Percentiles rank a stretch among this genome's conserved stretches.
Conservation (phyloP, 2,797 vertebrate genomes). For the Dicrostonyx torquatus region DNA sequence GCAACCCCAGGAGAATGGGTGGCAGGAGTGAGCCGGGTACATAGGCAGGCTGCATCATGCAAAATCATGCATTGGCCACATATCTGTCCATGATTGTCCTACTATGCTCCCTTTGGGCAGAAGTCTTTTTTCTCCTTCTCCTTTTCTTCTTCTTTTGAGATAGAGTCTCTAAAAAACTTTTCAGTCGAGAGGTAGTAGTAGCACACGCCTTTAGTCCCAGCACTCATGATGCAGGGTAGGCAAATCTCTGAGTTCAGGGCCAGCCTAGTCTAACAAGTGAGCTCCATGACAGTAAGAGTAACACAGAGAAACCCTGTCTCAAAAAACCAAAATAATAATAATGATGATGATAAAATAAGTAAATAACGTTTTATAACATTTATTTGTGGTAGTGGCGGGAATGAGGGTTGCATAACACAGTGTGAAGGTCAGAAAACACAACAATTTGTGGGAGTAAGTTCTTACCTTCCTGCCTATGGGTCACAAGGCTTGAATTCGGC, state of each 20-base stretch:
- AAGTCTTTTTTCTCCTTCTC: too few relatives aligned
- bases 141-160: background rate
- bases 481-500: background rate
- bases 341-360: background rate
- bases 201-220: background rate
- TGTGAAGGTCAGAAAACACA: background rate
- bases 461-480: background rate
- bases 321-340: background rate
- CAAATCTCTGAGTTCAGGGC: background rate
- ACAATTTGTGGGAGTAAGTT: background rate
- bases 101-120: background rate
- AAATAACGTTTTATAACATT: background rate
- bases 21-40: background rate
- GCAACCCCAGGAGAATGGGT: background rate
- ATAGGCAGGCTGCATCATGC: background rate
- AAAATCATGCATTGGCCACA: background rate
- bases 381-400: background rate
- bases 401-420: background rate
- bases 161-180: background rate
- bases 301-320: background rate
- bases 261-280: background rate
- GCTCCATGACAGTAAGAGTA: background rate
- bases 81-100: background rate
- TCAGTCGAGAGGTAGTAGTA: background rate
- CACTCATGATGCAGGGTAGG: background rate